A percentile compares a stretch with the other conserved stretches of the same genome.
Evolutionary conservation across 2,113 vertebrate genomes (phyloP).

Genomic region (Campylorhamphus procurvoides): DNA sequence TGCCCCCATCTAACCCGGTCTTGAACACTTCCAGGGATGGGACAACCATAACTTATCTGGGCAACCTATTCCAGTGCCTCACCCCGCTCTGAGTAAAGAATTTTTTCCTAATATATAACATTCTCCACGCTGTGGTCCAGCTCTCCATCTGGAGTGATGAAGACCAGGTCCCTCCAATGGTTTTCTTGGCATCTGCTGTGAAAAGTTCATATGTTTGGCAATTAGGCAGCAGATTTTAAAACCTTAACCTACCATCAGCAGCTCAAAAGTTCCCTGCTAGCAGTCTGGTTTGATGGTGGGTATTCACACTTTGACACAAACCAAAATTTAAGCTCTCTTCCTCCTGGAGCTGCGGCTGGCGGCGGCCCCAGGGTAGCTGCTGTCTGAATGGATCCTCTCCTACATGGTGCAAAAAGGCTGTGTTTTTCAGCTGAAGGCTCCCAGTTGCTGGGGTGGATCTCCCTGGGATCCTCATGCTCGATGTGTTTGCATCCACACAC

Average conservation of each 20-base stretch:
- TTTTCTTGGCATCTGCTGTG: neutral
- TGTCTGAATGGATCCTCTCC: neutral
- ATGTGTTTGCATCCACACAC: neutral
- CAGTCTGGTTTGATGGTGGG: neutral
- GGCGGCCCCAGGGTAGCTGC: neutral
- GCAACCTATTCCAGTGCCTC: neutral
- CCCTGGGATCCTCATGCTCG: neutral
- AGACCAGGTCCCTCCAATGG: neutral
- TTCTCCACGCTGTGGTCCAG: neutral
- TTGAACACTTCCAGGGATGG: neutral
- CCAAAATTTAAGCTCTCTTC: neutral
- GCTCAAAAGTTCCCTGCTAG: neutral
- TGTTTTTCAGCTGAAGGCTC: neutral
- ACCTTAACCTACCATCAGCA: neutral
- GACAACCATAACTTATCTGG: neutral
- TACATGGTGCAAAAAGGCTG: neutral
- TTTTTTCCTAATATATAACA: neutral
- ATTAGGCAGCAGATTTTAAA: neutral
- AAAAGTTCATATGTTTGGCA: neutral
- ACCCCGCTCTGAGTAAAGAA: neutral
- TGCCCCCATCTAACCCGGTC: neutral
- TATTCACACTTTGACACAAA: neutral
- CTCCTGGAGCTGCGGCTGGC: fast-evolving
- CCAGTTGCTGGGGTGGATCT: neutral
- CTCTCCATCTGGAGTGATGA: neutral